These are phyloP conservation scores for Oreochromis tanganicae DNA, from an alignment of 2,113 vertebrate genomes.

Conservation along the genomic window DNA sequence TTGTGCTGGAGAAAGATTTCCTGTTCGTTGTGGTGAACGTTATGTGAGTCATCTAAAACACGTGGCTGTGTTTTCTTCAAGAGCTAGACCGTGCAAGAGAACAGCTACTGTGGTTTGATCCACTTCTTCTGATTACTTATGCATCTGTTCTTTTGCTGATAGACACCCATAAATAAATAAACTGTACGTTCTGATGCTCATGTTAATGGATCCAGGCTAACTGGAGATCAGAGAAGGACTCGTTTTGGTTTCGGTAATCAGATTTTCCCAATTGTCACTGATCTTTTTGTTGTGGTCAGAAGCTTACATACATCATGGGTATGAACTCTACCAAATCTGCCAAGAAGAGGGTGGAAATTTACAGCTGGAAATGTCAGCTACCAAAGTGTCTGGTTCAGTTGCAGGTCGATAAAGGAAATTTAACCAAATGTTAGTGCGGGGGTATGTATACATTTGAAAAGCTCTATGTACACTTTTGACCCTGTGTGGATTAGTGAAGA, in stretches of 20 bases:
- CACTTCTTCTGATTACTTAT: neutral
- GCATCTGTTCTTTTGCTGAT: neutral
- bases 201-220: neutral
- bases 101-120: neutral
- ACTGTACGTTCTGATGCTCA: neutral
- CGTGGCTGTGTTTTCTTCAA: neutral
- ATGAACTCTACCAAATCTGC: neutral
- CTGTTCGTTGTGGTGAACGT: neutral
- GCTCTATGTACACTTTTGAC: neutral
- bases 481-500: fast-evolving
- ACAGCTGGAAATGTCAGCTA: neutral
- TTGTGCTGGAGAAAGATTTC: neutral
- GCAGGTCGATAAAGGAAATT: neutral
- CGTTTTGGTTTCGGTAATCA: neutral
- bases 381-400: neutral
- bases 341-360: neutral
- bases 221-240: neutral
- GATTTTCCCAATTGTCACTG: neutral
- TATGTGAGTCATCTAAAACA: neutral
- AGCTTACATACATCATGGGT: neutral
- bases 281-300: neutral
- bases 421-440: neutral
- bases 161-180: neutral
- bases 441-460: neutral
- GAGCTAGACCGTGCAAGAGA: neutral